These are phyloP conservation scores for Muraenolepis orangiensis DNA, from an alignment of 2,797 vertebrate genomes.

Conservation along the genomic window DNA sequence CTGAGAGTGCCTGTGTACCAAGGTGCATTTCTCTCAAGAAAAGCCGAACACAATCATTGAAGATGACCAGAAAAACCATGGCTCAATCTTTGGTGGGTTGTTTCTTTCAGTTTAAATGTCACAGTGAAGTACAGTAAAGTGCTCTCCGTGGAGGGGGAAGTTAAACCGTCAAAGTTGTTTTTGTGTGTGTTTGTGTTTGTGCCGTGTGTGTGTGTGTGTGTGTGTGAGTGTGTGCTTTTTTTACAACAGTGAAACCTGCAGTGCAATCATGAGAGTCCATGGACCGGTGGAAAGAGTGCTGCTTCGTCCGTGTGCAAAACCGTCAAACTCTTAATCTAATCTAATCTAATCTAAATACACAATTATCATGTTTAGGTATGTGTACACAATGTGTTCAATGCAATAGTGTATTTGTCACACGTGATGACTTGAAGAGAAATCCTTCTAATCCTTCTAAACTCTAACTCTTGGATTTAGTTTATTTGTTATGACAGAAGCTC, in stretches of 20 bases:
- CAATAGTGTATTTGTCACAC: background rate
- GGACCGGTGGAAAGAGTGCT: too few relatives aligned
- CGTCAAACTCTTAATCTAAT: background rate
- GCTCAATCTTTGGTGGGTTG: background rate
- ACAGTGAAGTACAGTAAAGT: background rate
- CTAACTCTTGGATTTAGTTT: too few relatives aligned
- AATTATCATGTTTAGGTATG: background rate
- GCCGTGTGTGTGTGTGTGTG: too few relatives aligned
- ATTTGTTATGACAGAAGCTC: too few relatives aligned
- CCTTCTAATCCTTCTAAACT: too few relatives aligned
- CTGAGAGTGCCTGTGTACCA: conserved; percentile 10
- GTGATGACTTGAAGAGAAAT: background rate
- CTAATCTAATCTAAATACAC: background rate
- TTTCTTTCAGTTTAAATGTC: background rate
- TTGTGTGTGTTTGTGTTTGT: background rate
- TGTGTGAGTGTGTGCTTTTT: too few relatives aligned
- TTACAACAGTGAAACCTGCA: too few relatives aligned
- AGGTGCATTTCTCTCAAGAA: conserved; percentile 38
- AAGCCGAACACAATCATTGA: conserved; percentile 17
- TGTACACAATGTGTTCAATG: too few relatives aligned
- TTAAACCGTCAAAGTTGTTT: too few relatives aligned
- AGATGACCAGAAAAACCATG: conserved; percentile 1
- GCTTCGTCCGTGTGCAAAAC: too few relatives aligned
- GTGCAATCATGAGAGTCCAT: too few relatives aligned
- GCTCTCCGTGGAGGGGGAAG: too few relatives aligned